Evolutionary conservation across 2,113 vertebrate species (phyloP).

Genomic region (Cettia cetti): DNA sequence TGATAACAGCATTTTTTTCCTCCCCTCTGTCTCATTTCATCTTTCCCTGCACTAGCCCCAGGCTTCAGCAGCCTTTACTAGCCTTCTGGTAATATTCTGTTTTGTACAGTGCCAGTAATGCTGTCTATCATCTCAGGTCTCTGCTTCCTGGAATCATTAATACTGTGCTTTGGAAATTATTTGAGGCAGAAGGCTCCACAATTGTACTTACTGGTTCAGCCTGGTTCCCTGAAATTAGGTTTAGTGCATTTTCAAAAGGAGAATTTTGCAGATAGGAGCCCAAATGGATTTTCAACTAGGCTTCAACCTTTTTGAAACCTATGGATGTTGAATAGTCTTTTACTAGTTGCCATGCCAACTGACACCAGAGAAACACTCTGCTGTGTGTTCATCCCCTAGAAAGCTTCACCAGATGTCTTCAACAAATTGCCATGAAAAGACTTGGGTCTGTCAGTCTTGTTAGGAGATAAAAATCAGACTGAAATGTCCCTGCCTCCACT

Average conservation of each 20-base stretch:
- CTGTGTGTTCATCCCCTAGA: slow-evolving; percentile 85
- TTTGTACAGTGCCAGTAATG: slow-evolving; percentile 50
- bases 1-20: slow-evolving; percentile 26
- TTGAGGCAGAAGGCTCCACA: slow-evolving; percentile 66
- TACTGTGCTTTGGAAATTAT: slow-evolving; percentile 72
- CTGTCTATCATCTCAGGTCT: slow-evolving; percentile 55
- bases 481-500: slow-evolving; percentile 77
- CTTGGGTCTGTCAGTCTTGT: slow-evolving; percentile 88
- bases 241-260: slow-evolving; percentile 73
- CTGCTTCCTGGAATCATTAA: slow-evolving; percentile 73
- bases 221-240: slow-evolving; percentile 62
- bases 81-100: slow-evolving; percentile 60
- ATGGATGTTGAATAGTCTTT: slow-evolving; percentile 92
- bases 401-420: slow-evolving; percentile 99
- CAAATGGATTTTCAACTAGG: slow-evolving; percentile 99
- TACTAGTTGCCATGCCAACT: slow-evolving; percentile 98
- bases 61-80: slow-evolving; percentile 7
- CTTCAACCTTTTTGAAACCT: slow-evolving; percentile 92
- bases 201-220: slow-evolving; percentile 63
- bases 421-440: slow-evolving; percentile 98
- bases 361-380: slow-evolving; percentile 90
- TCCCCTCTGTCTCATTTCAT: background rate
- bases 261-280: slow-evolving; percentile 86
- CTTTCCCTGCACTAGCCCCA: background rate
- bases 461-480: slow-evolving; percentile 91